Evolutionary conservation across 2,888 invertebrate species (phyloP), one percentile per base, ranked within the genome.

Genomic region (Trichacis sp.): DNA sequence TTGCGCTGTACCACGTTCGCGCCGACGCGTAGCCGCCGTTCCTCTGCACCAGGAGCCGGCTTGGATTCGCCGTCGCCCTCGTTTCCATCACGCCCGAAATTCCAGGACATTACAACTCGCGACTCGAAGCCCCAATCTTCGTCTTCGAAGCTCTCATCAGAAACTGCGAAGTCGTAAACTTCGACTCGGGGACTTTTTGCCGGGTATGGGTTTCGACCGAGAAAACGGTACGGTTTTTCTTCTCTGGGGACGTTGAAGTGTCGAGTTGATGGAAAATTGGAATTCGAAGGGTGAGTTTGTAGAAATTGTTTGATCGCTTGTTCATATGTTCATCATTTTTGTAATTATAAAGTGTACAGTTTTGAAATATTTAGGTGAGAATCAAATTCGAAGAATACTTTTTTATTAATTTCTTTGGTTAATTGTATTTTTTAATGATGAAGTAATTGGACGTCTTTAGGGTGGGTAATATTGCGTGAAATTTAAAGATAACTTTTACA

Each of bases 21-120:
- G 79, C 79, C 79, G 79, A 79, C 79, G 79, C 79, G 58, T 63
- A 60, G 40, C 55, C 48, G 50, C 52, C 63, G 65, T 57, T 33
- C 48, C n/a, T 38, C 67, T 71, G 68, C 70, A 73, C 76, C 64
- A 61, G 75, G 71, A 72, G 61, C 64, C 68, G 64, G 64, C 61
- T 64, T 49, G 58, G 65, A 60, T 56, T 67, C 56, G 59, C 53
- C 66, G 42, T 51, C 58, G 62, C 61, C 70, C 74, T 75, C 73
- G 71, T 78, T 77, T 77, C 74, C 72, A 73, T 74, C 71, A 72
- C 72, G 72, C 73, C 74, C 70, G 69, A 76, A 76, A 75, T 69
- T 71, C 71, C 77, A 74, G 70, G 72, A 77, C 71, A 73, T 73
- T 77, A 78, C 73, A 75, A 73, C 74, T 72, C 68, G 64, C 64